Evolutionary conservation across 2,888 invertebrate genomes (phyloP).

Genomic region (Lithophane socia): DNA sequence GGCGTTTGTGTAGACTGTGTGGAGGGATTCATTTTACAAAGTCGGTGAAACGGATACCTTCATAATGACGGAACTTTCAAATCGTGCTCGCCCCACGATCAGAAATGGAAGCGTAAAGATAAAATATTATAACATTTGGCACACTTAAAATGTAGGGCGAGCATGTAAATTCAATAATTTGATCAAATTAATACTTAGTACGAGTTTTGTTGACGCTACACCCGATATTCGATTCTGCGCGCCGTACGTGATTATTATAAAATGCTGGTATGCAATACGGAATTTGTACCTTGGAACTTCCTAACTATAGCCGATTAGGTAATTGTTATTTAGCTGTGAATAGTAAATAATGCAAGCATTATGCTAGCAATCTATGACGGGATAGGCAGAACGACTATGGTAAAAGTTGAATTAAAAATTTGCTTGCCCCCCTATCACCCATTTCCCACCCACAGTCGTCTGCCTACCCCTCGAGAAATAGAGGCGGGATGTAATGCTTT

Average conservation of each 20-base stretch:
- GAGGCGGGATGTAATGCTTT: neutral
- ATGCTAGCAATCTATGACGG: neutral
- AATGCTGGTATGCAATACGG: conserved; percentile 45
- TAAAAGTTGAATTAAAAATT: neutral
- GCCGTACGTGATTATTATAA: conserved; percentile 46
- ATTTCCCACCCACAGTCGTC: neutral
- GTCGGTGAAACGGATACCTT: neutral
- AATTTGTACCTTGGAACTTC: conserved; percentile 39
- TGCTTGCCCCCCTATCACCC: neutral
- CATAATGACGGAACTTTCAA: neutral
- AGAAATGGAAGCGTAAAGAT: conserved; percentile 3
- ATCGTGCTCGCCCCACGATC: conserved; percentile 11
- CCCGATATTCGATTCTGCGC: conserved; percentile 18
- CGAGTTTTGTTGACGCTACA: conserved; percentile 28
- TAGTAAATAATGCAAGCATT: neutral
- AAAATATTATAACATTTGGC: neutral
- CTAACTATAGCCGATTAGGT: neutral
- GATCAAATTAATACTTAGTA: conserved; percentile 2
- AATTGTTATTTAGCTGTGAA: neutral
- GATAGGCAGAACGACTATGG: neutral
- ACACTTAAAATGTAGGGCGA: conserved; percentile 55
- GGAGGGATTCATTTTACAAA: neutral
- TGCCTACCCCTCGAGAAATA: neutral
- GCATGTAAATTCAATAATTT: conserved; percentile 13
- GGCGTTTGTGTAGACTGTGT: neutral